Base-by-base conservation (phyloP, 2,888 invertebrate species). In the Drosophila diplacantha region DNA sequence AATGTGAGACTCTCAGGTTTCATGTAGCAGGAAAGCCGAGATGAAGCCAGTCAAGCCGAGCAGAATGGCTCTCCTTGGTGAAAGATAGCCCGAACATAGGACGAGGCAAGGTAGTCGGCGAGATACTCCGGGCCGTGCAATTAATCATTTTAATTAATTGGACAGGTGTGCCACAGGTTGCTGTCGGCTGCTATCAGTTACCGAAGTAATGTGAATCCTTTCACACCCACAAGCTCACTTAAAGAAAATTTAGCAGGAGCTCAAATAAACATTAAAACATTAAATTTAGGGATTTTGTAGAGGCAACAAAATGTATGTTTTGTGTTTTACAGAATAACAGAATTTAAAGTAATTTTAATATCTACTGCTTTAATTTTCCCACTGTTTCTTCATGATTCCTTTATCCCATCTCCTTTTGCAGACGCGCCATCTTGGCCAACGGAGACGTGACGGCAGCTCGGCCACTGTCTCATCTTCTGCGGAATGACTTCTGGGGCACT, bases 401-500 rank as follows among this genome's bases (percentile, higher is more conserved):
- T 71, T 64, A 55, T 9, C 61, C 65, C 72, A 73, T 85, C 79
- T 83, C 83, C 55, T 82, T 84, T 86, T 79, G 39, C 93, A 98
- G 98, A 87, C 95, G 97, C 85, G 98, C 98, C 81, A 97, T 99
- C 87, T 91, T 96, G 88, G 94, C 94, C 87, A 99, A 98, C 89
- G 95, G 94, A 71, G 98, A 98, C 90, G 92, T 98, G 84, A 92
- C 94, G 83, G 93, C 92, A 82, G 91, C 91, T 96, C 78, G 92
- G 92, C 81, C 91, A 96, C 76, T 92, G 65, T 20, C 59, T 20
- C 58, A 71, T 52, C 66, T 81, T 81, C 92, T 97, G 87, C 92
- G 92, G 88, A 94, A 98, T 90, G 98, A 99, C 90, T 99, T 97
- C 90, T 99, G 98, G 98, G 98, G 98, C 52, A 98, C 97, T 37